Percentiles rank a stretch among this genome's conserved stretches.
Conservation (phyloP, 2,113 vertebrate species). For the Sigmodon hispidus region DNA sequence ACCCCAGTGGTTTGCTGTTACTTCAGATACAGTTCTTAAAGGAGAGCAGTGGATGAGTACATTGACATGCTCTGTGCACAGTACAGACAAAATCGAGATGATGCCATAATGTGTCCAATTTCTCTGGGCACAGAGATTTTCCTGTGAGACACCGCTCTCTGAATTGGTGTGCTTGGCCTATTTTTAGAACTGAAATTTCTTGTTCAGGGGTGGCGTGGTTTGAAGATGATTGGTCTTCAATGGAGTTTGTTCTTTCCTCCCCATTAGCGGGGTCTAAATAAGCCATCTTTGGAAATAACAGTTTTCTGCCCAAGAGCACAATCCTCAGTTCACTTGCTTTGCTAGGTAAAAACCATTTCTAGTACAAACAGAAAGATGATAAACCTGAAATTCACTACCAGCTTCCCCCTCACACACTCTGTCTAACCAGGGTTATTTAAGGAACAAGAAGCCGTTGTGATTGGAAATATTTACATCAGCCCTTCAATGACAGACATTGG, state of each 20-base stretch:
- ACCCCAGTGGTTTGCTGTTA: neutral
- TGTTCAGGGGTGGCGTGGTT: constrained; percentile 18
- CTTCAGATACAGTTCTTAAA: constrained; percentile 33
- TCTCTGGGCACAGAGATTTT: constrained; percentile 61
- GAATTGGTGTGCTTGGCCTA: constrained; percentile 28
- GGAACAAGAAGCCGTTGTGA: neutral
- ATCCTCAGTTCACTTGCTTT: neutral
- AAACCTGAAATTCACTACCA: neutral
- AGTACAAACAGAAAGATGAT: neutral
- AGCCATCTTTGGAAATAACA: constrained; percentile 2
- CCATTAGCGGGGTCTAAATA: constrained; percentile 25
- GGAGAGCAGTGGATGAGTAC: neutral
- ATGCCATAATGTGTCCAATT: constrained; percentile 56
- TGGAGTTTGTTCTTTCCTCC: constrained; percentile 4
- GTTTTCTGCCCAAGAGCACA: neutral
- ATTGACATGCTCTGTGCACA: constrained; percentile 45
- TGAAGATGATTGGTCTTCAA: constrained; percentile 14
- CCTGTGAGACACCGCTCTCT: constrained; percentile 45
- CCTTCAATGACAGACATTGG: neutral
- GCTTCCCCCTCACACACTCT: neutral
- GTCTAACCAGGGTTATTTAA: neutral
- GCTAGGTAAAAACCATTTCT: constrained; percentile 5
- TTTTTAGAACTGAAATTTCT: constrained; percentile 71
- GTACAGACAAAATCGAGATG: constrained; percentile 66
- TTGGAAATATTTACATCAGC: neutral